Evolutionary conservation across 2,797 vertebrate species (phyloP).

Genomic region (Neosalanx taihuensis): DNA sequence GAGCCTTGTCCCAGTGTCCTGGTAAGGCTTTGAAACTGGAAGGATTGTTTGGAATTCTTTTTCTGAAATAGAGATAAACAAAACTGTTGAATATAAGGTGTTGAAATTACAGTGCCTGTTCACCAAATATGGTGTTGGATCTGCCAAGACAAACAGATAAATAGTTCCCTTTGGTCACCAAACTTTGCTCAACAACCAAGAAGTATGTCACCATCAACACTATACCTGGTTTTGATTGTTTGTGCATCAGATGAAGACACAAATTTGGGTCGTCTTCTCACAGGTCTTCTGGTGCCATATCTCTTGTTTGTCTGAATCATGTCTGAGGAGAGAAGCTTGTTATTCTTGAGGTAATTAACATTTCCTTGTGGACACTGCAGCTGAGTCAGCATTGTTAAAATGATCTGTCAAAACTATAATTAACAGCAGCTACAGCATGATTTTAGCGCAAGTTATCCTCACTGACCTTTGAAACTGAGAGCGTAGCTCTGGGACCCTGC

Average conservation of each 20-base stretch:
- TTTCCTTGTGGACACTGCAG: too few species aligned
- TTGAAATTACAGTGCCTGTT: background rate
- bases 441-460: conserved; percentile 10
- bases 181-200: background rate
- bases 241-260: conserved; percentile 46
- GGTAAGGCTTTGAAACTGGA: conserved; percentile 39
- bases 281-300: conserved; percentile 59
- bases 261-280: conserved; percentile 66
- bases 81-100: background rate
- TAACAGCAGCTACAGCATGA: background rate
- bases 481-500: conserved; percentile 35
- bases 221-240: conserved; percentile 30
- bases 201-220: background rate
- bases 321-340: conserved; percentile 46
- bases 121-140: background rate
- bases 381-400: too few species aligned
- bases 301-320: conserved; percentile 73
- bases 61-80: conserved; percentile 19
- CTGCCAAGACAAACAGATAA: background rate
- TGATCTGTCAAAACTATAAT: background rate
- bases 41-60: conserved; percentile 3
- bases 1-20: conserved; percentile 42
- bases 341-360: too few species aligned
- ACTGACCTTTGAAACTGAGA: conserved; percentile 51
- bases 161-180: background rate